Conservation (phyloP, 2,888 invertebrate species). For the Dinocampus coccinellae region DNA sequence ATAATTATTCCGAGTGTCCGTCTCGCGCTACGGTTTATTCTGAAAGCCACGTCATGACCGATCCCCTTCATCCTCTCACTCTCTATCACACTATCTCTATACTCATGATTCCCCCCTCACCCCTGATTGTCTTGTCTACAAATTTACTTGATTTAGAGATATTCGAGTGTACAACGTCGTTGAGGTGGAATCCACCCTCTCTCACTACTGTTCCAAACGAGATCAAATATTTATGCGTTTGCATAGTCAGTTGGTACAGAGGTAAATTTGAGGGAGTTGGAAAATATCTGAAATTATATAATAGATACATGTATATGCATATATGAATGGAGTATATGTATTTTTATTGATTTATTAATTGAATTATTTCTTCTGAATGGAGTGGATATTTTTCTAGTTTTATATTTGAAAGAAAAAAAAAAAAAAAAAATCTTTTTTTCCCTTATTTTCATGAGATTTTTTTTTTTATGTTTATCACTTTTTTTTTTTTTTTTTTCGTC, state of each 20-base stretch:
- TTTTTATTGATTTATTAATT: not conserved
- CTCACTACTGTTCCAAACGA: conserved; percentile 12
- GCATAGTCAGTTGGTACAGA: conserved; percentile 1
- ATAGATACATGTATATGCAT: not conserved
- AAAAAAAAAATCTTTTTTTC: not conserved
- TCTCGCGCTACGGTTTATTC: conserved; percentile 45
- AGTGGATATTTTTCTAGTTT: no score
- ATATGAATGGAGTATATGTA: not conserved
- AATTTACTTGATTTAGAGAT: conserved; percentile 54
- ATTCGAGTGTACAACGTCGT: conserved; percentile 28
- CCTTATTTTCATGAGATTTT: not conserved
- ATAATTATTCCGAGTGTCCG: conserved; percentile 65
- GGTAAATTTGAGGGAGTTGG: not conserved
- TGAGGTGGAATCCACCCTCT: conserved; percentile 16
- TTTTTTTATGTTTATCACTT: not conserved
- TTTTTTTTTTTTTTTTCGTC: not conserved
- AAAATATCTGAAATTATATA: not conserved
- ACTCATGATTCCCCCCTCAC: conserved; percentile 4
- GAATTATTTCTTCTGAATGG: not conserved
- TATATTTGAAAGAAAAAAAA: no score
- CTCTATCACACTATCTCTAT: conserved; percentile 24
- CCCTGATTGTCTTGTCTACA: conserved; percentile 27
- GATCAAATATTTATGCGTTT: conserved; percentile 30
- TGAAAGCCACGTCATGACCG: conserved; percentile 37
- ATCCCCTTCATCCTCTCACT: conserved; percentile 29